These are phyloP conservation scores for Parnassius apollo DNA, from an alignment of 2,888 invertebrate genomes.

Conservation along the genomic window DNA sequence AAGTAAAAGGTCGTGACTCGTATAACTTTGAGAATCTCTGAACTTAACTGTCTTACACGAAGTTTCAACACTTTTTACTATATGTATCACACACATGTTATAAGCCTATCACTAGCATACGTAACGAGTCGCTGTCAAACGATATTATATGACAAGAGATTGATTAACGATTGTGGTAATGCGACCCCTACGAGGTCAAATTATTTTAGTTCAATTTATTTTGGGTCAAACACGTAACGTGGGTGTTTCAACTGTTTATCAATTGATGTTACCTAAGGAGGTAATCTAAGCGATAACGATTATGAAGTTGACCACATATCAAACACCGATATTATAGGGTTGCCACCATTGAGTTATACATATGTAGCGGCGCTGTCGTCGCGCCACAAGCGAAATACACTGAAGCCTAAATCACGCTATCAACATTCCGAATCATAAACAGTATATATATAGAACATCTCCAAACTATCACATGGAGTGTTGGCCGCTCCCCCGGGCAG, in stretches of 20 bases:
- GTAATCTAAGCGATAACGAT: not conserved
- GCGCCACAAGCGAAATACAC: too few relatives aligned
- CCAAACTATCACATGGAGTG: too few relatives aligned
- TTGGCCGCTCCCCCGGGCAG: too few relatives aligned
- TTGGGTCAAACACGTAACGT: slow-evolving; percentile 5
- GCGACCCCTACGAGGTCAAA: slow-evolving; percentile 3
- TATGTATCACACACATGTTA: not conserved
- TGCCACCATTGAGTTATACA: not conserved
- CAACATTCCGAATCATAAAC: too few relatives aligned
- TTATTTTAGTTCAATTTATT: slow-evolving; percentile 1
- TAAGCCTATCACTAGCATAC: not conserved
- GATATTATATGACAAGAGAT: not conserved
- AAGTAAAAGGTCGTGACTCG: too few relatives aligned
- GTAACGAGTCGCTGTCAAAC: slow-evolving; percentile 3
- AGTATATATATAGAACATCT: too few relatives aligned
- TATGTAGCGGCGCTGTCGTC: too few relatives aligned
- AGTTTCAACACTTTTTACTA: too few relatives aligned
- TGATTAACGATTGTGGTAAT: slow-evolving; percentile 1
- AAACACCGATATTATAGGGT: not conserved
- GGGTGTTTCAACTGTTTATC: not conserved
- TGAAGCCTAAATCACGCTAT: too few relatives aligned
- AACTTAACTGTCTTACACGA: too few relatives aligned
- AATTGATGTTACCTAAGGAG: not conserved
- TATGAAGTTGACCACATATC: not conserved
- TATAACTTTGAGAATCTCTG: too few relatives aligned